Conservation (phyloP, 2,797 vertebrate genomes). For the Muscicapa striata region DNA sequence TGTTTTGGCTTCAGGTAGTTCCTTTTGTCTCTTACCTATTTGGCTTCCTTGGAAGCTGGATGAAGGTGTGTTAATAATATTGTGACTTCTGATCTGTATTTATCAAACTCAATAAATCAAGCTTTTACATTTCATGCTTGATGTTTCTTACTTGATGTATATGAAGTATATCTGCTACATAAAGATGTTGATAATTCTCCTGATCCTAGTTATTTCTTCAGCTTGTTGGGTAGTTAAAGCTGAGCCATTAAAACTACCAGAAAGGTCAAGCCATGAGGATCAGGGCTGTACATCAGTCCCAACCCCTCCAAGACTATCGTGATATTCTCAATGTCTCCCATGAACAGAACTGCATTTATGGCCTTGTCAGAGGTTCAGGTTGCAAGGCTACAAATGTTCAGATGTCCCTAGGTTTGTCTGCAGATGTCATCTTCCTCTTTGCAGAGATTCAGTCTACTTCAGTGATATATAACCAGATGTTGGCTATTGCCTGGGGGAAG, state of each 20-base stretch:
- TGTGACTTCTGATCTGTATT: background rate
- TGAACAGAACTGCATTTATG: background rate
- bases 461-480: background rate
- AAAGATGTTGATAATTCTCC: background rate
- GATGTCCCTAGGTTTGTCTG: background rate
- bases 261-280: background rate
- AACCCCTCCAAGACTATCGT: background rate
- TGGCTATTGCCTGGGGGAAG: background rate
- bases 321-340: background rate
- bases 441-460: background rate
- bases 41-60: background rate
- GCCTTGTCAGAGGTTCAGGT: background rate
- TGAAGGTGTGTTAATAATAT: background rate
- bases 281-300: background rate
- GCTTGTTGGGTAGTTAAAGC: background rate
- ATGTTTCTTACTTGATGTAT: background rate
- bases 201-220: background rate
- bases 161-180: background rate
- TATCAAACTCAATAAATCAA: background rate
- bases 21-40: background rate
- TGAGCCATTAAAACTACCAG: background rate
- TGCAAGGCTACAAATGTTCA: background rate
- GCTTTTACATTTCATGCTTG: background rate
- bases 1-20: background rate
- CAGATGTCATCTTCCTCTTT: background rate